Evolutionary conservation across 2,113 vertebrate genomes (phyloP).

Genomic region (Mustela lutreola): DNA sequence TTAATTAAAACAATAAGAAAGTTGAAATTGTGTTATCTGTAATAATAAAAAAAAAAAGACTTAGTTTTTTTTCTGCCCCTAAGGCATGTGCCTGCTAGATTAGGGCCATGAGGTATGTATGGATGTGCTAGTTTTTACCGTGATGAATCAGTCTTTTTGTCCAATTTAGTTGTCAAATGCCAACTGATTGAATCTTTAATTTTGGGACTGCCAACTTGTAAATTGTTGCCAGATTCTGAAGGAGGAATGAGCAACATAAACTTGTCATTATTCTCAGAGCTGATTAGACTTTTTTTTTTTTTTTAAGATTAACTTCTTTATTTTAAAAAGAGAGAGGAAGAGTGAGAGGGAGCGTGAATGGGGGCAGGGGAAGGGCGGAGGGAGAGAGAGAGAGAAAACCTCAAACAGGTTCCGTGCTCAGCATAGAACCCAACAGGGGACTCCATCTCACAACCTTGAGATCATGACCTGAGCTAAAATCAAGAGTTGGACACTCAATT

Average conservation of each 20-base stretch:
- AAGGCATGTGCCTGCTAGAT: not conserved
- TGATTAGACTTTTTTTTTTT: not conserved
- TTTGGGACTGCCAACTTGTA: not conserved
- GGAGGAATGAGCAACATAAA: accelerated
- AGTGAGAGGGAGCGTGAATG: not conserved
- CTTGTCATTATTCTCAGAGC: not conserved
- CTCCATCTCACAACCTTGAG: not conserved
- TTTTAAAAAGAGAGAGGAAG: not conserved
- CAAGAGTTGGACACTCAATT: not conserved
- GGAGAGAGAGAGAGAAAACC: not conserved
- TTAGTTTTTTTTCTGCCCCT: not conserved
- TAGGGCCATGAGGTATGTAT: no score
- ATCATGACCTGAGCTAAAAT: not conserved
- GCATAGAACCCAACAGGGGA: not conserved
- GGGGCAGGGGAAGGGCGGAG: not conserved
- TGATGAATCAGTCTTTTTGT: not conserved
- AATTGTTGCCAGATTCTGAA: not conserved
- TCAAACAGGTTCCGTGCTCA: not conserved
- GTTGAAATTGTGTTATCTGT: not conserved
- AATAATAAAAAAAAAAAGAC: not conserved
- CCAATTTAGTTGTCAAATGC: not conserved
- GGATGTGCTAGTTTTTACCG: not conserved
- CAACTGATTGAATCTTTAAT: not conserved
- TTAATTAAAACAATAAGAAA: not conserved
- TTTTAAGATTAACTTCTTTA: not conserved